Conservation (phyloP, 2,888 invertebrate species). For the Neria commutata region DNA sequence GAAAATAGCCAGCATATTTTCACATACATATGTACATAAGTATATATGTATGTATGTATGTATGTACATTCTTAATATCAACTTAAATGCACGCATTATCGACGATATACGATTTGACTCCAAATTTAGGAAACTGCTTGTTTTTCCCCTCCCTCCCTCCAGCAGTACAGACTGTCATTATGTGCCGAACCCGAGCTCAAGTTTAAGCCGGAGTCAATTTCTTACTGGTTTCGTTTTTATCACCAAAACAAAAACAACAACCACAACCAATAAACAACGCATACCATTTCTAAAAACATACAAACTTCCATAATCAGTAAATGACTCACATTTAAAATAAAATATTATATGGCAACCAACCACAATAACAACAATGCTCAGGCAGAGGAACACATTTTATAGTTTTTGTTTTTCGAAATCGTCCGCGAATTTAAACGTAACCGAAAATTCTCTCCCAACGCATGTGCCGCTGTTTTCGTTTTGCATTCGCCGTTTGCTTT, state of each 20-base stretch:
- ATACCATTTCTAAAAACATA: conserved; percentile 18
- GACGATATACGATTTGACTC: too few relatives aligned
- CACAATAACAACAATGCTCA: conserved; percentile 2
- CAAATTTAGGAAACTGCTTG: too few relatives aligned
- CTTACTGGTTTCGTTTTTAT: not conserved
- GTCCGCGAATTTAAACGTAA: conserved; percentile 9
- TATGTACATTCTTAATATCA: not conserved
- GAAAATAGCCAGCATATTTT: conserved; percentile 8
- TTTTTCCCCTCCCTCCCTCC: too few relatives aligned
- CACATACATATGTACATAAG: conserved; percentile 1
- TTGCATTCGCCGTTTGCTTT: conserved; percentile 14
- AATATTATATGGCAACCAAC: conserved; percentile 1
- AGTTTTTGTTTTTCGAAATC: not conserved
- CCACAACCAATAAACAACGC: conserved; percentile 1
- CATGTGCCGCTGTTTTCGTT: conserved; percentile 11
- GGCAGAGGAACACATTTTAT: conserved; percentile 6
- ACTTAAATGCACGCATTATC: too few relatives aligned
- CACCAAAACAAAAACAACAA: conserved; percentile 1
- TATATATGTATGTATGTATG: conserved; percentile 6
- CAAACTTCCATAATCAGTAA: conserved; percentile 28
- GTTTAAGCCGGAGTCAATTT: too few relatives aligned
- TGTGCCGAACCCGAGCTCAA: too few relatives aligned
- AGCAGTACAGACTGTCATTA: too few relatives aligned
- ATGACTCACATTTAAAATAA: conserved; percentile 26
- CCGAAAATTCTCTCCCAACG: conserved; percentile 18